Percentiles rank a stretch among this genome's conserved stretches.
Conservation (phyloP, 2,888 invertebrate genomes). For the Hoplodrina ambigua region DNA sequence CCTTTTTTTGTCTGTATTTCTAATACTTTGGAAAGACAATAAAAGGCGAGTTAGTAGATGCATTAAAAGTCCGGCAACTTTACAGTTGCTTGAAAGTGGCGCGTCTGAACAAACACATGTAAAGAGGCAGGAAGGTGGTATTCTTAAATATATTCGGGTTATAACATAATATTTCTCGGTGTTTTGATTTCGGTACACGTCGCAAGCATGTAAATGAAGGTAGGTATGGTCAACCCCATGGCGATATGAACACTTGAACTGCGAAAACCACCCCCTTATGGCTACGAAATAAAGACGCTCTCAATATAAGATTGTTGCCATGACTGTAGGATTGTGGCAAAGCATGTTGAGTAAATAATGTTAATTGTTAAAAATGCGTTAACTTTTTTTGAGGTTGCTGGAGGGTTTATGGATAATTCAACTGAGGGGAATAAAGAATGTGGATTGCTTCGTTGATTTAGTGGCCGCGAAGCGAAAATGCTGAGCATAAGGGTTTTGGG, state of each 20-base stretch:
- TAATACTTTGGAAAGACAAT: too few species aligned
- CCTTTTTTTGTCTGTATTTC: too few species aligned
- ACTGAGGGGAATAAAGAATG: too few species aligned
- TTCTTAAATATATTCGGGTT: constrained; percentile 29
- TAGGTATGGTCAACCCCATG: not conserved
- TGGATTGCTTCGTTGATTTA: too few species aligned
- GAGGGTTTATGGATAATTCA: too few species aligned
- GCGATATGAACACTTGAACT: not conserved
- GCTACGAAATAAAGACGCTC: not conserved
- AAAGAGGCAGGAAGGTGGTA: constrained; percentile 8
- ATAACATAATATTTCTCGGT: constrained; percentile 28
- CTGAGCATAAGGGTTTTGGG: too few species aligned
- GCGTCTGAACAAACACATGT: not conserved
- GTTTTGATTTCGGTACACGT: constrained; percentile 39
- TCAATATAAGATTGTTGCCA: not conserved
- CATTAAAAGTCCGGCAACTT: not conserved
- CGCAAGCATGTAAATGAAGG: constrained; percentile 20
- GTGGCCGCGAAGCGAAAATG: too few species aligned
- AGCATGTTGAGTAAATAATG: too few species aligned
- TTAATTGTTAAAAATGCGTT: too few species aligned
- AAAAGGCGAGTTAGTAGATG: too few species aligned
- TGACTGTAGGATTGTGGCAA: not conserved
- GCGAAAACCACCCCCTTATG: not conserved
- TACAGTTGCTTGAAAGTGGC: constrained; percentile 10
- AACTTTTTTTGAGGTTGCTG: too few species aligned